Evolutionary conservation across 2,113 vertebrate species (phyloP).

Genomic region (Hemibagrus wyckioides): DNA sequence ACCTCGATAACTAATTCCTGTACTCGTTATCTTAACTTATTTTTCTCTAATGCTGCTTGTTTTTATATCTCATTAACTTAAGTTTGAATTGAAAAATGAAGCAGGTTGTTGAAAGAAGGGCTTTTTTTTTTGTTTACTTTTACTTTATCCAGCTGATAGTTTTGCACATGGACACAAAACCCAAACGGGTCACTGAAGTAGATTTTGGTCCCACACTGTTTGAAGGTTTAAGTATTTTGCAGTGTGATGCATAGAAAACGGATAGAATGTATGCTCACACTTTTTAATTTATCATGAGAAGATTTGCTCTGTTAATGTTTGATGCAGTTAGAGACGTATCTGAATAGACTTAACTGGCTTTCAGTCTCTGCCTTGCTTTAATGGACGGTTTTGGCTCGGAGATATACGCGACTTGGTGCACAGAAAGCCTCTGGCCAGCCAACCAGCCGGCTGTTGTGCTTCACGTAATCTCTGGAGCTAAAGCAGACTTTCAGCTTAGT

Average conservation of each 20-base stretch:
- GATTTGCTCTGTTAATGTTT: slow-evolving; percentile 81
- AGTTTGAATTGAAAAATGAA: slow-evolving; percentile 56
- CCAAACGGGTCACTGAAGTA: slow-evolving; percentile 40
- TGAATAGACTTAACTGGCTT: neutral
- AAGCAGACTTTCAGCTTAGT: neutral
- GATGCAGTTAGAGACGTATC: neutral
- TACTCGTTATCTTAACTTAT: slow-evolving; percentile 47
- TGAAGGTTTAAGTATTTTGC: slow-evolving; percentile 49
- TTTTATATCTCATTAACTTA: slow-evolving; percentile 60
- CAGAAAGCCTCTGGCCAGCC: slow-evolving; percentile 69
- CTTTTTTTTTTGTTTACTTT: slow-evolving; percentile 62
- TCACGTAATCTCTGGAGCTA: neutral
- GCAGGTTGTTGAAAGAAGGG: slow-evolving; percentile 57
- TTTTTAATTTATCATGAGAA: slow-evolving; percentile 67
- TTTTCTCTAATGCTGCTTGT: slow-evolving; percentile 50
- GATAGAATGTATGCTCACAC: slow-evolving; percentile 58
- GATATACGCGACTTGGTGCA: slow-evolving; percentile 29
- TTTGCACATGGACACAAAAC: slow-evolving; percentile 70
- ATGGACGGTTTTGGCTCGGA: neutral
- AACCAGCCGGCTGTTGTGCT: slow-evolving; percentile 67
- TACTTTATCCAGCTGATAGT: slow-evolving; percentile 60
- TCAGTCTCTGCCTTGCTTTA: slow-evolving; percentile 38
- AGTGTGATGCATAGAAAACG: slow-evolving; percentile 59
- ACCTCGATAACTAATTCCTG: slow-evolving; percentile 55
- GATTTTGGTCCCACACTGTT: slow-evolving; percentile 43